phyloP scores from a whole-genome alignment of 2,888 invertebrate species.

The Cryptophagus acutangulus region DNA sequence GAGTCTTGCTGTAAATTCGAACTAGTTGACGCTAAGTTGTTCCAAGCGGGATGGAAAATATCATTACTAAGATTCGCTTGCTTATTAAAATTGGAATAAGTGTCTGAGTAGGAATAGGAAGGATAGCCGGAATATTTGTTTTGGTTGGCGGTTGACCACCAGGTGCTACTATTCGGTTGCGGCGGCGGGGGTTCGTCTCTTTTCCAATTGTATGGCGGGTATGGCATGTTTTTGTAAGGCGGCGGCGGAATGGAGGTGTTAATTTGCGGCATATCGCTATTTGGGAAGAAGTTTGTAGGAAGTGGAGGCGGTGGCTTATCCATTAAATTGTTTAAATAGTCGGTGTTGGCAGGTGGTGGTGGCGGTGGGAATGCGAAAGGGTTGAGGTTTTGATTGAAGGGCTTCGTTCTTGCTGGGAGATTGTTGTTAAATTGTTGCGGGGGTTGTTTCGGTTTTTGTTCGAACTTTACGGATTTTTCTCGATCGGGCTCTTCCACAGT shows the following conservation, averaged over 20 bases:
- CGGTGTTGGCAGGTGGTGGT: conserved; percentile 8
- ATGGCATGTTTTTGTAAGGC: conserved; percentile 24
- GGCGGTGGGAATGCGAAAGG: conserved; percentile 7
- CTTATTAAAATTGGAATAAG: background rate
- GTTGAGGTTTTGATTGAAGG: conserved; percentile 16
- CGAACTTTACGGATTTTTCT: conserved; percentile 36
- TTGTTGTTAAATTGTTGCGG: conserved; percentile 11
- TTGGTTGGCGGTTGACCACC: background rate
- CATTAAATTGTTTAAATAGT: too few relatives aligned
- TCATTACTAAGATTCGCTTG: background rate
- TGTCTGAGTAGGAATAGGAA: background rate
- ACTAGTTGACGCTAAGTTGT: too few relatives aligned
- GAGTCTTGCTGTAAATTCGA: conserved; percentile 15
- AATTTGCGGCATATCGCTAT: too few relatives aligned
- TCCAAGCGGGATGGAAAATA: background rate
- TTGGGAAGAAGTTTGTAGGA: conserved; percentile 15
- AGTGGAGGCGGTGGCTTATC: conserved; percentile 16
- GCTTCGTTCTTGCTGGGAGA: conserved; percentile 19
- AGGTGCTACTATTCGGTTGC: too few relatives aligned
- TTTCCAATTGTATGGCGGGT: conserved; percentile 28
- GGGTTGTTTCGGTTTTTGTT: conserved; percentile 17
- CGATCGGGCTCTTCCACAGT: conserved; percentile 38
- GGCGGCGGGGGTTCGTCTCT: conserved; percentile 18
- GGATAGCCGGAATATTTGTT: background rate
- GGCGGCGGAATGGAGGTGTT: conserved; percentile 14